phyloP scores from a whole-genome alignment of 2,113 vertebrate genomes.

The Agapornis roseicollis region DNA sequence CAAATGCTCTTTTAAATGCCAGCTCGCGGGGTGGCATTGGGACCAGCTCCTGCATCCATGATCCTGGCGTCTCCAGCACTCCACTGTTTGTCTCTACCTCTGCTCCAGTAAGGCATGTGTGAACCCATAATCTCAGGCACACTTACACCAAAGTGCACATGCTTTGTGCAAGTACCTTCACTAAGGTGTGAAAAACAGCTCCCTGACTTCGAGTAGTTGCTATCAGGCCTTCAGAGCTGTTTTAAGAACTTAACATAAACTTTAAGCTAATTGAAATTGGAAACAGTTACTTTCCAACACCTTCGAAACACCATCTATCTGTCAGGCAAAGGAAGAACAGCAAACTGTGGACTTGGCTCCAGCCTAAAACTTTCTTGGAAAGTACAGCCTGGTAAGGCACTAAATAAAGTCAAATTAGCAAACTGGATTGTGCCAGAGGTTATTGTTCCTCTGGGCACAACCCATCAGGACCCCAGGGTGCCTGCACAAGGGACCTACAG shows the following conservation, averaged over 20 bases:
- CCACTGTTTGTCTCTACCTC: background rate
- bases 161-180: background rate
- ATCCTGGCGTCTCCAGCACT: fast-evolving
- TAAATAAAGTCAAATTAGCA: background rate
- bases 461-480: fast-evolving
- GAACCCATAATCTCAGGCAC: background rate
- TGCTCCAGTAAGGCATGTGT: fast-evolving
- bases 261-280: background rate
- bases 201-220: background rate
- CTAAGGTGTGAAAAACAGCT: background rate
- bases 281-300: background rate
- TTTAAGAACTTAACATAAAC: background rate
- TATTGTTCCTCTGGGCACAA: background rate
- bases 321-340: background rate
- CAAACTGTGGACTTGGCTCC: background rate
- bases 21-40: fast-evolving
- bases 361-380: background rate
- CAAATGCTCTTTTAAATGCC: background rate
- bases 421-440: background rate
- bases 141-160: background rate
- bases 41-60: background rate
- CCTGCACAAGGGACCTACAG: background rate
- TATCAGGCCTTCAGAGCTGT: background rate
- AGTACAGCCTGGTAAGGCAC: background rate
- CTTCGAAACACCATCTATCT: background rate